Conservation (phyloP, 2,113 vertebrate genomes). For the Ptilonorhynchus violaceus region DNA sequence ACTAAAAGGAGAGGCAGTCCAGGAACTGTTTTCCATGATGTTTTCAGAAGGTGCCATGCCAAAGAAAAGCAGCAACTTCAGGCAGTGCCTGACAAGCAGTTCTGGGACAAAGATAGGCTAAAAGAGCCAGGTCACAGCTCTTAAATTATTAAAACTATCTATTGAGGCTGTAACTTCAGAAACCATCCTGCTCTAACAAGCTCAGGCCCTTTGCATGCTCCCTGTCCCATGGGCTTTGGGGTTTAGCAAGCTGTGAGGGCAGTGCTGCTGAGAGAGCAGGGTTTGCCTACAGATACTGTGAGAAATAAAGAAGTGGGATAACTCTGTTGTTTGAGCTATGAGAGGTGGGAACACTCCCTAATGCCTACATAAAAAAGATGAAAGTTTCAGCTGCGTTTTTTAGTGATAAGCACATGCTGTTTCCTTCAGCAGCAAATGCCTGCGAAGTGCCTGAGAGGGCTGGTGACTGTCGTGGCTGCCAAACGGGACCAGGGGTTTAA, state of each 20-base stretch:
- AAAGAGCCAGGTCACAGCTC: not conserved
- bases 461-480: not conserved
- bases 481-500: not conserved
- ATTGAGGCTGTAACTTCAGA: not conserved
- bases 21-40: not conserved
- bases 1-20: not conserved
- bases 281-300: not conserved
- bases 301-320: not conserved
- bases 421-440: not conserved
- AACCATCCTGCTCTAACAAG: not conserved
- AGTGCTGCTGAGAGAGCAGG: not conserved
- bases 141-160: not conserved
- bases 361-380: not conserved
- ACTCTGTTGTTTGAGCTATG: not conserved
- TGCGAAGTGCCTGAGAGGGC: not conserved
- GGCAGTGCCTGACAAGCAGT: not conserved
- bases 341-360: not conserved
- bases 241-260: not conserved
- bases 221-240: fast-evolving
- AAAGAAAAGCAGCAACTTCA: not conserved
- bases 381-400: not conserved
- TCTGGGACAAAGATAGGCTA: not conserved
- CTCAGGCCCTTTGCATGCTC: not conserved
- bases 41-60: not conserved
- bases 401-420: not conserved